Evolutionary conservation across 2,888 invertebrate species (phyloP).

Genomic region (Trissolcus brochymenae): DNA sequence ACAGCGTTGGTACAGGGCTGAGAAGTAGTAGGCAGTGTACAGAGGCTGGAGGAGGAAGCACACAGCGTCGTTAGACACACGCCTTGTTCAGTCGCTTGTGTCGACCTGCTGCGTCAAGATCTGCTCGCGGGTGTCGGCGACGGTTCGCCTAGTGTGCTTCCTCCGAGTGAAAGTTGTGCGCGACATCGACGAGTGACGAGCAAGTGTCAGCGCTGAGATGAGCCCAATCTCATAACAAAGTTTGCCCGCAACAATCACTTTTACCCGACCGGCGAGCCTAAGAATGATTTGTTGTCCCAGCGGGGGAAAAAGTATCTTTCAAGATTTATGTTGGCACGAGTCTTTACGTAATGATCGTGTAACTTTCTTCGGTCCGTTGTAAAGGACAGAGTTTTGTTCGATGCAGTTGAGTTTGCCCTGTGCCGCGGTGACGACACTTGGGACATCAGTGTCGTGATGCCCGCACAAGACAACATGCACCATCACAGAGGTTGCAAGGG

Average conservation of each 20-base stretch:
- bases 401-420: no score
- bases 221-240: neutral
- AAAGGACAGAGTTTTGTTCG: no score
- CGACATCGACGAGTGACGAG: neutral
- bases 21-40: slow-evolving; percentile 59
- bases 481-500: slow-evolving; percentile 86
- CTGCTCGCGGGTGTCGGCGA: slow-evolving; percentile 41
- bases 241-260: neutral
- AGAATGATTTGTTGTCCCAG: slow-evolving; percentile 28
- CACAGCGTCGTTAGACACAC: slow-evolving; percentile 63
- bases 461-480: slow-evolving; percentile 78
- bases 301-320: slow-evolving; percentile 21
- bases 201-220: slow-evolving; percentile 13
- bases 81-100: slow-evolving; percentile 63
- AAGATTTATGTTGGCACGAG: slow-evolving; percentile 17
- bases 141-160: neutral
- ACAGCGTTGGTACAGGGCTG: slow-evolving; percentile 41
- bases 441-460: slow-evolving; percentile 64
- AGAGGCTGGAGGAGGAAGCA: slow-evolving; percentile 63
- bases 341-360: slow-evolving; percentile 34
- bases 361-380: slow-evolving; percentile 26
- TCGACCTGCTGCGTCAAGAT: slow-evolving; percentile 60
- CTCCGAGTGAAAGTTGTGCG: neutral
- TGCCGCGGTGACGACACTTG: no score
- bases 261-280: slow-evolving; percentile 2